A percentile compares a stretch with the other conserved stretches of the same genome.
Evolutionary conservation across 1,140 invertebrate genomes (phyloP).

Genomic region (Acromyrmex charruanus): DNA sequence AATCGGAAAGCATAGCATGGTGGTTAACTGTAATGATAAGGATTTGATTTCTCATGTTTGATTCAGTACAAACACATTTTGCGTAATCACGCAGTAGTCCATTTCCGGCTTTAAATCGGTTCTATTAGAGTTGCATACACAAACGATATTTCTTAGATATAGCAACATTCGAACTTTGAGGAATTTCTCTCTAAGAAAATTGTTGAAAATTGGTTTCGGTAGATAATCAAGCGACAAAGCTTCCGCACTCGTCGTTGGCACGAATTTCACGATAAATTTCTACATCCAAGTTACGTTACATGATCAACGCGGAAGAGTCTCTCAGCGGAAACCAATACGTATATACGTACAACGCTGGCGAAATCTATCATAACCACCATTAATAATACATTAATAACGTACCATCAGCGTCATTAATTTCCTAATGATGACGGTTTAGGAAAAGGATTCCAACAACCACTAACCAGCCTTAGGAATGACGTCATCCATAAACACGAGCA

Average conservation of each 20-base stretch:
- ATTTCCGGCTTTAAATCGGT: slow-evolving; percentile 8
- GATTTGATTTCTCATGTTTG: slow-evolving; percentile 18
- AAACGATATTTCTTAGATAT: background rate
- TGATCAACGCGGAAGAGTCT: slow-evolving; percentile 40
- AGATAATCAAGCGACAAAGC: background rate
- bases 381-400: slow-evolving; percentile 37
- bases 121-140: background rate
- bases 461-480: slow-evolving; percentile 5
- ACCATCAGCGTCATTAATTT: slow-evolving; percentile 14
- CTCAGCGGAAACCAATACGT: slow-evolving; percentile 16
- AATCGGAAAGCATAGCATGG: slow-evolving; percentile 19
- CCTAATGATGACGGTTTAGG: background rate
- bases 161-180: background rate
- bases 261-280: slow-evolving; percentile 17
- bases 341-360: no score
- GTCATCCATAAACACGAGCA: slow-evolving; percentile 12
- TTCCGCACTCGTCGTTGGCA: slow-evolving; percentile 12
- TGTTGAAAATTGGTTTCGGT: background rate
- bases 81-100: background rate
- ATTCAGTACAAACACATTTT: background rate
- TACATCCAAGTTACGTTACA: background rate
- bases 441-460: background rate
- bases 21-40: slow-evolving; percentile 26
- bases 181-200: background rate
- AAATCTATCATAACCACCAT: background rate